phyloP scores from a whole-genome alignment of 2,113 vertebrate species.

The Lipotes vexillifer region DNA sequence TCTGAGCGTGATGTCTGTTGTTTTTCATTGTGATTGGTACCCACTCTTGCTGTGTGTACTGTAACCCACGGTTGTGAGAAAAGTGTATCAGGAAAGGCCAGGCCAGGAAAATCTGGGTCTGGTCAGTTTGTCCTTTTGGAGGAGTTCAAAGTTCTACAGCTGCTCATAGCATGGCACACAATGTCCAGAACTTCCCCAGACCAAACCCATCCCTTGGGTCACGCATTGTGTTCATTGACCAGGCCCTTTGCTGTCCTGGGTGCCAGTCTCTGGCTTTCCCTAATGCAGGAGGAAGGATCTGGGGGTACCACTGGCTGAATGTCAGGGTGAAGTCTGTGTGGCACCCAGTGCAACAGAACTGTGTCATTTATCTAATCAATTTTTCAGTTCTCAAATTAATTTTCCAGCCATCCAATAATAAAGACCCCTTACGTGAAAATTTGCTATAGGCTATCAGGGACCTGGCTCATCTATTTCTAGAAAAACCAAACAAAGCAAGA shows the following conservation, averaged over 20 bases:
- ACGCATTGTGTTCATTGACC: rapidly evolving
- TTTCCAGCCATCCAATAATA: background rate
- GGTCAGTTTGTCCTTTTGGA: background rate
- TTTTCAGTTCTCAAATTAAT: background rate
- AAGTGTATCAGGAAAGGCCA: background rate
- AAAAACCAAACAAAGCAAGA: background rate
- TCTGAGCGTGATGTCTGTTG: rapidly evolving
- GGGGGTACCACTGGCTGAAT: rapidly evolving
- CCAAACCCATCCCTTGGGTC: background rate
- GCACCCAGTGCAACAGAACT: background rate
- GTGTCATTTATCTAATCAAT: background rate
- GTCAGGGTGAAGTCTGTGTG: background rate
- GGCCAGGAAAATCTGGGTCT: background rate
- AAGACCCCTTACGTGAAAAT: background rate
- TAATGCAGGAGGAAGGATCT: too few relatives aligned
- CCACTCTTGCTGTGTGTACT: background rate
- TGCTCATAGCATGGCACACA: background rate
- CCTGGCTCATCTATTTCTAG: background rate
- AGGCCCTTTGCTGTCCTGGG: background rate
- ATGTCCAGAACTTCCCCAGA: background rate
- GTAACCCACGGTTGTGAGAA: background rate
- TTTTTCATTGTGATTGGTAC: background rate
- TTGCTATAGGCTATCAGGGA: rapidly evolving
- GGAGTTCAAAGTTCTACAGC: conserved; percentile 6
- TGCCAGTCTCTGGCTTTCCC: background rate